Conservation (phyloP, 92 coral and sea anemone species). For the Chrysogorgia sp. region DNA sequence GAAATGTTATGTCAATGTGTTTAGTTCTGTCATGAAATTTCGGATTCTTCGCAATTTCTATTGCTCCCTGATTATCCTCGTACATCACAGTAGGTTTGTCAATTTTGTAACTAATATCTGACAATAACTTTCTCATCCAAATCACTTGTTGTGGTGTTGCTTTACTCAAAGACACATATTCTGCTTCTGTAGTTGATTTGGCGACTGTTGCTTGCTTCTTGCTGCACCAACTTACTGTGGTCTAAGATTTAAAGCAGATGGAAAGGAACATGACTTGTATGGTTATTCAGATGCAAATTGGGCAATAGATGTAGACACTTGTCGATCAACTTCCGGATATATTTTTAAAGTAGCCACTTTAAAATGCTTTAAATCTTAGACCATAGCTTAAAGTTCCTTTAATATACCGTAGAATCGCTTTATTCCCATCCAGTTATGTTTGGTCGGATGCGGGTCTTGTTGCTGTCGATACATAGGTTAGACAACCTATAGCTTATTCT, state of each 20-base stretch:
- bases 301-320: constrained; percentile 12
- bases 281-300: constrained; percentile 36
- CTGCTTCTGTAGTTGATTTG: constrained; percentile 33
- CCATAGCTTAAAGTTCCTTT: constrained; percentile 48
- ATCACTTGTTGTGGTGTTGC: constrained; percentile 31
- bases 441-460: constrained; percentile 44
- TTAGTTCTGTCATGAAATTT: constrained; percentile 38
- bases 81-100: constrained; percentile 47
- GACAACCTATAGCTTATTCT: constrained; percentile 39
- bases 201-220: constrained; percentile 18
- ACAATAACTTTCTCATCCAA: constrained; percentile 34
- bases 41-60: constrained; percentile 42
- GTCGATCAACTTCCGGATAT: constrained; percentile 43
- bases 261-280: too few relatives aligned
- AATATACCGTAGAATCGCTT: constrained; percentile 40
- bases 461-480: constrained; percentile 24
- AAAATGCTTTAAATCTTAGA: constrained; percentile 6
- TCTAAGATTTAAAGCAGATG: constrained; percentile 2
- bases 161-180: constrained; percentile 46
- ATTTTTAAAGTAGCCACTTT: constrained; percentile 24
- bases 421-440: constrained; percentile 39
- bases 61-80: constrained; percentile 50
- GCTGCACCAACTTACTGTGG: constrained; percentile 44
- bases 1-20: constrained; percentile 44
- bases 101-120: constrained; percentile 48